Conservation (phyloP, 2,113 vertebrate species). For the Hemibates koningsi region DNA sequence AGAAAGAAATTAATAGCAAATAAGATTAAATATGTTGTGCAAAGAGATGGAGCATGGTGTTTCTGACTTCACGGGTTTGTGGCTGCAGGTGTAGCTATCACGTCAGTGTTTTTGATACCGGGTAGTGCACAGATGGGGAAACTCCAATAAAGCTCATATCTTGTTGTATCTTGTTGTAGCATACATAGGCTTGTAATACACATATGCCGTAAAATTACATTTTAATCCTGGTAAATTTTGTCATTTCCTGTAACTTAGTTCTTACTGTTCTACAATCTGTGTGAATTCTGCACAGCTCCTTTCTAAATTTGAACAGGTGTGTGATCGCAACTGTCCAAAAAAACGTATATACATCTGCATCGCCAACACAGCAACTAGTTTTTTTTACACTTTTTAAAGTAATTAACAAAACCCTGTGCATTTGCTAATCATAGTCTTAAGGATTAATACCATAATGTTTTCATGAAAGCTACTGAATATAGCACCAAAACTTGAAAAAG, state of each 20-base stretch:
- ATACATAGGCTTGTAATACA: not conserved
- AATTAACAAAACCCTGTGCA: not conserved
- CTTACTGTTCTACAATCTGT: not conserved
- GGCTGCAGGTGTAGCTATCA: not conserved
- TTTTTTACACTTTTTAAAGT: not conserved
- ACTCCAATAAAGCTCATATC: not conserved
- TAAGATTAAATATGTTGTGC: not conserved
- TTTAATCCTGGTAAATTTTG: not conserved
- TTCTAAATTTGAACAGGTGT: not conserved
- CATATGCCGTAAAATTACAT: fast-evolving
- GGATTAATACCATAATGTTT: not conserved
- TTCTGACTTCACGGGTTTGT: not conserved
- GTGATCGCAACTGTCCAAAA: not conserved
- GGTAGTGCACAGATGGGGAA: not conserved
- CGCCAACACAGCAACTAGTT: not conserved
- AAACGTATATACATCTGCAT: not conserved
- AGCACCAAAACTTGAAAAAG: not conserved
- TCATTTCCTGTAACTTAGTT: not conserved
- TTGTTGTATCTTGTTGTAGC: not conserved
- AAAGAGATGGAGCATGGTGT: not conserved
- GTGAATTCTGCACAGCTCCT: not conserved
- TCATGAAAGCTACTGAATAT: not conserved
- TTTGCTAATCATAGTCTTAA: not conserved
- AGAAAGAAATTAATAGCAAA: not conserved
- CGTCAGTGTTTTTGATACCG: not conserved